Percentiles rank a stretch among this genome's conserved stretches.
These are phyloP conservation scores for Dipodomys ordii DNA, from an alignment of 2,113 vertebrate species.

Conservation along the genomic window DNA sequence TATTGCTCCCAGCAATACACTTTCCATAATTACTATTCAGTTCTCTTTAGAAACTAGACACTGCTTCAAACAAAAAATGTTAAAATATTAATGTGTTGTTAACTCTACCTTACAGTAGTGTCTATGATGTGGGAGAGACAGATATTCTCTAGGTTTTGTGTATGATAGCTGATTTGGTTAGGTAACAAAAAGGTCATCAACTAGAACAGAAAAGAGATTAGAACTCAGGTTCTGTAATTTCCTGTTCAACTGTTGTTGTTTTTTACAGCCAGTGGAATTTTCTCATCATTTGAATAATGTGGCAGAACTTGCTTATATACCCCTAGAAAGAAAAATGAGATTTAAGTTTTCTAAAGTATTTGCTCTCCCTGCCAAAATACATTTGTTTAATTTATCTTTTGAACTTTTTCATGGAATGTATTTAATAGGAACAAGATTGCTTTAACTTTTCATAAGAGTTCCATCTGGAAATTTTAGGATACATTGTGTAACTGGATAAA, in stretches of 20 bases:
- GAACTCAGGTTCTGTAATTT: background rate
- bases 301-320: background rate
- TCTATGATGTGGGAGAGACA: background rate
- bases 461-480: constrained; percentile 44
- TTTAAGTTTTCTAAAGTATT: constrained; percentile 37
- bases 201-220: background rate
- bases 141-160: background rate
- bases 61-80: background rate
- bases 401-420: constrained; percentile 35
- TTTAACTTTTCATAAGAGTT: constrained; percentile 56
- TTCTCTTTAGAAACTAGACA: constrained; percentile 13
- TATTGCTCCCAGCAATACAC: background rate
- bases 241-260: background rate
- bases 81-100: background rate
- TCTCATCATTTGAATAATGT: background rate
- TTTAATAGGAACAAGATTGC: constrained; percentile 61
- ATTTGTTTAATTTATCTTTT: constrained; percentile 62
- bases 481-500: constrained; percentile 49
- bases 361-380: constrained; percentile 34
- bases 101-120: background rate
- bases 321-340: background rate
- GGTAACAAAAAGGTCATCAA: background rate
- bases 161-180: background rate
- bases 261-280: background rate
- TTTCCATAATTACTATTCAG: background rate